Evolutionary conservation across 2,113 vertebrate genomes (phyloP), one percentile per base, ranked within the genome.

Genomic region (Pseudorhombus dupliciocellatus): DNA sequence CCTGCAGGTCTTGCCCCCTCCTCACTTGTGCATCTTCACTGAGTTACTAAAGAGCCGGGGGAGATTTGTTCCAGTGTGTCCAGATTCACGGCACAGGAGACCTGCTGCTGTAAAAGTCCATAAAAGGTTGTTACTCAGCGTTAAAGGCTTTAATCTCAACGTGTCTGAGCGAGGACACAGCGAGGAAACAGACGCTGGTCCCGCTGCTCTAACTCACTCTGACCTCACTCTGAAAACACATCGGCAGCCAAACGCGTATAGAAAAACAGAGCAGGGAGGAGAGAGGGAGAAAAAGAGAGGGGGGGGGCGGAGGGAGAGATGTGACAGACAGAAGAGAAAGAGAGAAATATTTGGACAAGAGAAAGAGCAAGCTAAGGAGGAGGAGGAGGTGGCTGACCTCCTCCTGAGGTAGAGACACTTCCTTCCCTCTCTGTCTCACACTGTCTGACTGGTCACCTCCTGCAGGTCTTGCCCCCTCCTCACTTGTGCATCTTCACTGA

Each of bases 191-290:
- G 84, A 85, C 70, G 54, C 80, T 83, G 84, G 77, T 79, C 88
- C 81, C 88, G 69, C 88, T 84, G 84, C 86, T 89, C 88, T 89
- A 88, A 92, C 91, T 93, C 89, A 90, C 84, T 80, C 87, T 90
- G 90, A 91, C 90, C 89, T 91, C 90, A 88, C 87, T 91, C 83
- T 84, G 85, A 89, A 89, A 90, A 91, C 90, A 87, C 63, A 85
- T 53, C 78, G 31, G 50, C 63, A 21, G 79, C 84, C 86, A 87
- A 90, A 90, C 59, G 85, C 64, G 65, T 55, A 70, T 79, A 84
- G 73, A 84, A 60, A 86, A 73, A 63, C 55, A 73, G 74, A 73
- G 67, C 26, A 69, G 46, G 53, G 67, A 64, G 62, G 30, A 5
- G 40, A 56, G 63, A 44, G 53, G 30, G 48, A 44, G 57, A 66